phyloP scores from a whole-genome alignment of 1,140 invertebrate genomes.

The Drosophila lowei region DNA sequence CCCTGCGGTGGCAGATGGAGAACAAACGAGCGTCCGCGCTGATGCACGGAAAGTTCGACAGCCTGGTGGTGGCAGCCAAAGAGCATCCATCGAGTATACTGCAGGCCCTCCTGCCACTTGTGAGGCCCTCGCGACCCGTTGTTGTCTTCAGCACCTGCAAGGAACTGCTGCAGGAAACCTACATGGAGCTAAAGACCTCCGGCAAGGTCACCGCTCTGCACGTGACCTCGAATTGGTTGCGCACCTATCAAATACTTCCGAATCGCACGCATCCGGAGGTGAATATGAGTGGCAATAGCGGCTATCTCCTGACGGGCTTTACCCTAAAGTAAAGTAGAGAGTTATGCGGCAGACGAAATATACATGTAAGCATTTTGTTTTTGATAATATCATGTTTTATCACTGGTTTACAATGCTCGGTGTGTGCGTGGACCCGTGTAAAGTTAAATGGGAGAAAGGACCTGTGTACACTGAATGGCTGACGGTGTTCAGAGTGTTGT shows the following conservation, averaged over 20 bases:
- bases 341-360: slow-evolving; percentile 15
- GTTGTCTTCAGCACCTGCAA: slow-evolving; percentile 91
- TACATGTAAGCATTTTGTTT: slow-evolving; percentile 33
- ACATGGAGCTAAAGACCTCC: slow-evolving; percentile 88
- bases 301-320: slow-evolving; percentile 89
- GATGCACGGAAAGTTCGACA: slow-evolving; percentile 88
- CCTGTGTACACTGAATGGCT: too few relatives aligned
- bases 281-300: slow-evolving; percentile 89
- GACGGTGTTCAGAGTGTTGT: neutral
- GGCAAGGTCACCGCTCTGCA: slow-evolving; percentile 89
- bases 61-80: slow-evolving; percentile 90
- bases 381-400: slow-evolving; percentile 72
- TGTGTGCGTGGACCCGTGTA: neutral
- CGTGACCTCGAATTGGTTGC: slow-evolving; percentile 93
- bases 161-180: slow-evolving; percentile 93
- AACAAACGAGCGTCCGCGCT: slow-evolving; percentile 86
- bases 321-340: slow-evolving; percentile 76
- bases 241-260: slow-evolving; percentile 94
- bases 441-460: too few relatives aligned
- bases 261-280: slow-evolving; percentile 93
- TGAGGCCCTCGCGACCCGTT: slow-evolving; percentile 91
- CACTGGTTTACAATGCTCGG: neutral
- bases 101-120: slow-evolving; percentile 88
- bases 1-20: slow-evolving; percentile 82
- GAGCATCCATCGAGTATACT: slow-evolving; percentile 93